Evolutionary conservation across 1,140 invertebrate genomes (phyloP).

Genomic region (Ptiloglossa arizonensis): DNA sequence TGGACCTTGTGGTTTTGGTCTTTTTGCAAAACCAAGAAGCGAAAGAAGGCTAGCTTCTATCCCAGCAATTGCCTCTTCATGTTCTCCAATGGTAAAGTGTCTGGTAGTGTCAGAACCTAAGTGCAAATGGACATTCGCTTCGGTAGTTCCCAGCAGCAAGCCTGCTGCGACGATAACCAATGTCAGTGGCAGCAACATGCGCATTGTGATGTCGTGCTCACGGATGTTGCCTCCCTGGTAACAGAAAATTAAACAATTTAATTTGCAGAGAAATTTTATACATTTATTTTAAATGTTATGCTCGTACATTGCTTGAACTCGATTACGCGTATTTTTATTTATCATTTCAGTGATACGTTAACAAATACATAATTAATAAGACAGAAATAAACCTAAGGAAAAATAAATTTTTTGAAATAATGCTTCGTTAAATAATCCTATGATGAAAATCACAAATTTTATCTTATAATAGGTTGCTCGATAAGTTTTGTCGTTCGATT

Average conservation of each 20-base stretch:
- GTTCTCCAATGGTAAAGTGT: constrained; percentile 55
- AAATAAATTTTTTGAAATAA: too few species aligned
- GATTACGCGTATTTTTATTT: neutral
- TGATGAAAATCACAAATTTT: too few species aligned
- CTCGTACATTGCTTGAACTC: neutral
- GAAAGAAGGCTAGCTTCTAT: constrained; percentile 88
- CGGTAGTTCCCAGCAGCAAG: constrained; percentile 76
- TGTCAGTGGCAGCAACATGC: constrained; percentile 80
- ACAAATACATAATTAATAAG: neutral
- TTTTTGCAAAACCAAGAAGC: constrained; percentile 88
- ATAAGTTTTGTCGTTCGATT: too few species aligned
- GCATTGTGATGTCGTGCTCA: constrained; percentile 80
- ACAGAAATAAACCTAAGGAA: too few species aligned
- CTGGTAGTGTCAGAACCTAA: constrained; percentile 50
- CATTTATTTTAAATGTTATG: neutral
- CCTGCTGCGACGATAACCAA: constrained; percentile 79
- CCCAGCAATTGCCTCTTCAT: constrained; percentile 75
- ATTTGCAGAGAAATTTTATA: neutral
- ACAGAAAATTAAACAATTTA: constrained; percentile 29
- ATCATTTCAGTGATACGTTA: neutral
- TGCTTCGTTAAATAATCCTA: too few species aligned
- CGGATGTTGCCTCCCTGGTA: constrained; percentile 77
- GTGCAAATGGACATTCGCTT: constrained; percentile 56
- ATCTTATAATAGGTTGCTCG: too few species aligned
- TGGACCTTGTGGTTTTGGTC: constrained; percentile 81